Evolutionary conservation across 2,113 vertebrate genomes (phyloP).

Genomic region (Eulemur rufifrons): DNA sequence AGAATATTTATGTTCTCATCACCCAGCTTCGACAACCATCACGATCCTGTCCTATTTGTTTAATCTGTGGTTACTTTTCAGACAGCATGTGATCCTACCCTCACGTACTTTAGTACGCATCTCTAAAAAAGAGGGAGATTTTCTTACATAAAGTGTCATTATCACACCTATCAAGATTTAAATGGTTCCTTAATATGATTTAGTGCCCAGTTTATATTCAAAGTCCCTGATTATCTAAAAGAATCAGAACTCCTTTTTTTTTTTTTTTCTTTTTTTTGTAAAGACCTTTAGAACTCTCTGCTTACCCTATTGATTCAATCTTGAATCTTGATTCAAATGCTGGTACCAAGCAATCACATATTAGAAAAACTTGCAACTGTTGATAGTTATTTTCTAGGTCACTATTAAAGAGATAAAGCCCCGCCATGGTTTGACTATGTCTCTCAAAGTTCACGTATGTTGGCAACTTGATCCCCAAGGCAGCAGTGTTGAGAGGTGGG

Average conservation of each 20-base stretch:
- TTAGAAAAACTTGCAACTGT: not conserved
- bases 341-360: not conserved
- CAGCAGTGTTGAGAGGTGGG: not conserved
- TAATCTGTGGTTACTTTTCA: not conserved
- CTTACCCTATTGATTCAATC: conserved; percentile 21
- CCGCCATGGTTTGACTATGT: not conserved
- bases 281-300: not conserved
- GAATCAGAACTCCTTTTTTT: not conserved
- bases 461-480: not conserved
- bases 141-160: not conserved
- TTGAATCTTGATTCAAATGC: not conserved
- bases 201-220: not conserved
- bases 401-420: not conserved
- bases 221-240: not conserved
- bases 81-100: not conserved
- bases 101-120: not conserved
- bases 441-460: not conserved
- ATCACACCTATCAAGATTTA: conserved; percentile 11
- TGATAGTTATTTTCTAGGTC: not conserved
- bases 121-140: not conserved
- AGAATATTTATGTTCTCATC: not conserved
- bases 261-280: not conserved
- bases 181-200: conserved; percentile 6
- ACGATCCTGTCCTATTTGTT: not conserved
- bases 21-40: not conserved